Base-by-base conservation (phyloP, 2,113 vertebrate species). In the Pachycephala philippinensis region DNA sequence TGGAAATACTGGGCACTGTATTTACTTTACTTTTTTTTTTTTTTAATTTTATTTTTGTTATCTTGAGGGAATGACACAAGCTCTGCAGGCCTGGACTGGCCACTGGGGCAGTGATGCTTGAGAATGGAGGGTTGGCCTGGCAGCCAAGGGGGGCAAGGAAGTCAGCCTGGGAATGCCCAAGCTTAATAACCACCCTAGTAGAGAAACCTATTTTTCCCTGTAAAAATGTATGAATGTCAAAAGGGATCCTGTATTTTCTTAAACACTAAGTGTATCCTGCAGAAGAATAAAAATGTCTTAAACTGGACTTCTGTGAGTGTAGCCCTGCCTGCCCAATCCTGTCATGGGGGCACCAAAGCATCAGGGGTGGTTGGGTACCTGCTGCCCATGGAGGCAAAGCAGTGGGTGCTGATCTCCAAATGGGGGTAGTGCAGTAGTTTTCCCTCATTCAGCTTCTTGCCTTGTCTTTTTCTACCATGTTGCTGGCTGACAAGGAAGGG, bases 181-280 rank as follows among this genome's bases (percentile, higher is more conserved):
- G 90, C 91, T 90, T 77, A 63, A 50, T 90, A 70, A 82, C 44
- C 24, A 81, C 69, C 84, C 84, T 92, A 31, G 24, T 61, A 97
- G 90, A 93, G 76, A 94, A 96, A 91, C 76, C 69, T 95, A 64
- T 97, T 94, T 98, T 98, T 95, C 95, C 96, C 79, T 97, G 95
- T 97, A 95, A 98, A 98, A 97, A 97, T 80, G 72, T 97, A 96
- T 93, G 97, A 97, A 96, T 52, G 95, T 95, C 81, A 88, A 97
- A 97, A 98, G 92, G 97, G 96, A 97, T 92, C 94, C 97, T 98
- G 97, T 98, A 97, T 98, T 98, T 98, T 98, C 97, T 97, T 97
- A 97, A 97, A 92, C 95, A 96, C 87, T 97, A 90, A 89, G 91
- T 93, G 93, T 97, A 97, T 96, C 93, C 71, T 22, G 81, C 88